phyloP scores from a whole-genome alignment of 2,113 vertebrate genomes.

The Charadrius vociferus region DNA sequence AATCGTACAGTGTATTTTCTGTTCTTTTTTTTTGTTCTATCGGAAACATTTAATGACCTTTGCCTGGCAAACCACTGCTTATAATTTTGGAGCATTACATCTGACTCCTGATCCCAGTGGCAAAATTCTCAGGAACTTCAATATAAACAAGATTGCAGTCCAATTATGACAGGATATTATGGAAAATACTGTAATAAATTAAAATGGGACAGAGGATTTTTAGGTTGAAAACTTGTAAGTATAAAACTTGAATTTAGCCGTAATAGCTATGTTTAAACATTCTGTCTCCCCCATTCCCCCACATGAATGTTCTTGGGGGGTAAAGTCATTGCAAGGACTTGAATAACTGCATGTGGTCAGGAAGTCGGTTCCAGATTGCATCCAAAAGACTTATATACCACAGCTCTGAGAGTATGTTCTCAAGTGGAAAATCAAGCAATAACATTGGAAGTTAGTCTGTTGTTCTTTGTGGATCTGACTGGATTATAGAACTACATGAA shows the following conservation, averaged over 20 bases:
- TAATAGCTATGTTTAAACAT: background rate
- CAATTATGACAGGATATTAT: background rate
- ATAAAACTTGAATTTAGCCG: background rate
- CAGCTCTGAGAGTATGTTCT: background rate
- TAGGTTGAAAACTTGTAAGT: background rate
- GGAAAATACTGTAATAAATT: background rate
- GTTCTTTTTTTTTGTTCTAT: background rate
- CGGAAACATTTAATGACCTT: background rate
- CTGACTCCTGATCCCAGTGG: background rate
- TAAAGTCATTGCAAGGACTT: background rate
- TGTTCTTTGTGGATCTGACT: background rate
- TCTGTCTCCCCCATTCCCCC: background rate
- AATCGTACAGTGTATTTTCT: background rate
- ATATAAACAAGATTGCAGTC: background rate
- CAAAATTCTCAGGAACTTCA: background rate
- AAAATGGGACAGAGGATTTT: constrained; percentile 5
- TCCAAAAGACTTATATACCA: background rate
- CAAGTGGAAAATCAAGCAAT: background rate
- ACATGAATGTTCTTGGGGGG: rapidly evolving
- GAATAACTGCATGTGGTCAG: background rate
- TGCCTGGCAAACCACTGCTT: background rate
- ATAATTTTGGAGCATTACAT: background rate
- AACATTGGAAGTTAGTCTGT: background rate
- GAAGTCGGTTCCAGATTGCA: background rate
- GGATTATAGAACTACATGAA: background rate